phyloP scores from a whole-genome alignment of 2,888 invertebrate species.

The Scotopteryx bipunctaria region DNA sequence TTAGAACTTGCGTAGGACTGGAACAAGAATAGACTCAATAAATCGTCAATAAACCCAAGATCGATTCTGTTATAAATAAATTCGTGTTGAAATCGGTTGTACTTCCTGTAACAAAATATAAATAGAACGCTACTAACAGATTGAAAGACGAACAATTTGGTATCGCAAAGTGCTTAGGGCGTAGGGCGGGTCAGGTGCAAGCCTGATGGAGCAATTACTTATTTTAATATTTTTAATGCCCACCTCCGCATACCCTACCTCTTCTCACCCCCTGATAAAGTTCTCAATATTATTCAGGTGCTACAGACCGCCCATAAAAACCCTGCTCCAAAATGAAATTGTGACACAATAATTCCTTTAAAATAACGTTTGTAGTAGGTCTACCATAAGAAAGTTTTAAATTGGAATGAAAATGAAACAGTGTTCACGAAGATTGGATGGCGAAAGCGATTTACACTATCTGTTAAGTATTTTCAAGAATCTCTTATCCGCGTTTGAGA shows the following conservation, averaged over 20 bases:
- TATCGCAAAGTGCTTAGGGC: conserved; percentile 61
- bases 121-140: conserved; percentile 43
- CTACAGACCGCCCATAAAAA: conserved; percentile 40
- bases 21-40: no score
- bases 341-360: conserved; percentile 38
- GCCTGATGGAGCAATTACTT: conserved; percentile 76
- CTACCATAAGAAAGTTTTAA: conserved; percentile 30
- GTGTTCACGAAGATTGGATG: conserved; percentile 24
- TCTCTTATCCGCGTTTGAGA: conserved; percentile 25
- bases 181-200: conserved; percentile 66
- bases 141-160: conserved; percentile 50
- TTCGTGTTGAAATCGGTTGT: no score
- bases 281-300: conserved; percentile 55
- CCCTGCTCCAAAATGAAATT: conserved; percentile 33
- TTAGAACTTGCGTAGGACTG: no score
- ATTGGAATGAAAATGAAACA: conserved; percentile 31
- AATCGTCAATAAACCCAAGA: no score
- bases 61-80: no score
- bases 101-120: conserved; percentile 39
- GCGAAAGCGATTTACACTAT: conserved; percentile 21
- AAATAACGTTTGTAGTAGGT: conserved; percentile 31
- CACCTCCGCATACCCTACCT: conserved; percentile 52
- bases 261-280: conserved; percentile 58
- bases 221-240: conserved; percentile 77
- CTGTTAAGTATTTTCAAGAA: conserved; percentile 20